Base-by-base conservation (phyloP, 1,140 invertebrate genomes). In the Stratiolaelaps scimitus region DNA sequence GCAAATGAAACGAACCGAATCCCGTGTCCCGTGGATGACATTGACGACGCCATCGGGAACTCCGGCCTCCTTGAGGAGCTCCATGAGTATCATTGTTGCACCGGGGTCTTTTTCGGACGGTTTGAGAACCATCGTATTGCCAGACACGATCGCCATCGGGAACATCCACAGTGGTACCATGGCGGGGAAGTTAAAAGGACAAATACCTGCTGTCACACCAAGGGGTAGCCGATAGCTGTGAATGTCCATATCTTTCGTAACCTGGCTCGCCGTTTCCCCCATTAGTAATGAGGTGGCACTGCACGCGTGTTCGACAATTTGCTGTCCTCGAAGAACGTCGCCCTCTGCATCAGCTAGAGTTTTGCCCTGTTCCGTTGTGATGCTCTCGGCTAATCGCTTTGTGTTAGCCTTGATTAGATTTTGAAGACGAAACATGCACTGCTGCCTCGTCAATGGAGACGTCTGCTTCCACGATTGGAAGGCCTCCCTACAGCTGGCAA, bases 111-210 rank as follows among this genome's bases (percentile, higher is more conserved):
- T 82, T 76, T 99, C 96, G 0, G 94, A 98, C 6, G 96, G 96
- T 77, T 87, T 85, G 66, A 87, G 75, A 1, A 86, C 71, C 71
- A 79, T 81, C 0, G 84, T 86, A 72, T 85, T 85, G 60, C 95
- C 95, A 69, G 89, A 90, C 6, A 91, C 90, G 19, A 94, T 76
- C 5, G 92, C 87, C 68, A 96, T 80, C 0, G 93, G 93, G 78
- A 97, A 94, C 85, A 94, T 96, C 95, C 96, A 99, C 1, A 99
- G 79, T 0, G 96, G 96, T 72, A 99, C 96, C 96, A 99, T 99
- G 43, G 95, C 94, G 0, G 96, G 95, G 76, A 98, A 99, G 77
- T 93, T 93, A 71, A 76, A 81, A 60, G 79, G 80, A 43, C 88
- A 87, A 71, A 95, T 91, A 44, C 90, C 91, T 69, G 86, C 87